A percentile compares a stretch with the other conserved stretches of the same genome.
phyloP scores from a whole-genome alignment of 2,888 invertebrate species.

The Ctenicera cuprea region DNA sequence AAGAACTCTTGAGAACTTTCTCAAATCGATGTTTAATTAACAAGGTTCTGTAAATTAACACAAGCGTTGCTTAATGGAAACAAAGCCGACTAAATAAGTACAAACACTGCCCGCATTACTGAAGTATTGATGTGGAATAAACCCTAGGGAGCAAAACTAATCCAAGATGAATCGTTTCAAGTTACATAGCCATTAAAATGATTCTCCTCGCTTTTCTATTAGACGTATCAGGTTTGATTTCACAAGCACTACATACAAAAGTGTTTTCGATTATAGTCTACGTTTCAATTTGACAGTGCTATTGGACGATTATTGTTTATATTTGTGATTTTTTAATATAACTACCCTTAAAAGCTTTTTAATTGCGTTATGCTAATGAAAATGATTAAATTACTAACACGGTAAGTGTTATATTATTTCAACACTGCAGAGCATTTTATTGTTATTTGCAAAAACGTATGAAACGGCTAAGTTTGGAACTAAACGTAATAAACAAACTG shows the following conservation, averaged over 20 bases:
- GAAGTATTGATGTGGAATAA: slow-evolving; percentile 57
- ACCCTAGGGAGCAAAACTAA: slow-evolving; percentile 51
- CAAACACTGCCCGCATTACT: slow-evolving; percentile 56
- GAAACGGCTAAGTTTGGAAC: too few relatives aligned
- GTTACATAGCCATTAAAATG: slow-evolving; percentile 56
- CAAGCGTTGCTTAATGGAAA: slow-evolving; percentile 57
- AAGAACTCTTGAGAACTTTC: slow-evolving; percentile 42
- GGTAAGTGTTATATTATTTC: too few relatives aligned
- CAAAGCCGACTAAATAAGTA: slow-evolving; percentile 58
- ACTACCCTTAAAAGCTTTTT: too few relatives aligned
- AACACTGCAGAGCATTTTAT: too few relatives aligned
- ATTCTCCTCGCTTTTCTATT: slow-evolving; percentile 35
- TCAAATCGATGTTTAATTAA: slow-evolving; percentile 59
- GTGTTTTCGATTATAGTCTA: neutral
- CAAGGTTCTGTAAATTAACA: slow-evolving; percentile 57
- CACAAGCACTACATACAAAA: neutral
- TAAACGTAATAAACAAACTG: too few relatives aligned
- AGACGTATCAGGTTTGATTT: slow-evolving; percentile 30
- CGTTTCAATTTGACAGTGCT: neutral
- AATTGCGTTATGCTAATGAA: too few relatives aligned
- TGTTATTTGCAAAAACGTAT: too few relatives aligned
- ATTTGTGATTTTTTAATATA: too few relatives aligned
- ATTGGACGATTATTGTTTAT: too few relatives aligned
- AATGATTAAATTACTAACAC: too few relatives aligned
- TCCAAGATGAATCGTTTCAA: slow-evolving; percentile 56